Percentiles rank a stretch among this genome's conserved stretches.
Evolutionary conservation across 2,113 vertebrate species (phyloP).

Genomic region (Hassar affinis): DNA sequence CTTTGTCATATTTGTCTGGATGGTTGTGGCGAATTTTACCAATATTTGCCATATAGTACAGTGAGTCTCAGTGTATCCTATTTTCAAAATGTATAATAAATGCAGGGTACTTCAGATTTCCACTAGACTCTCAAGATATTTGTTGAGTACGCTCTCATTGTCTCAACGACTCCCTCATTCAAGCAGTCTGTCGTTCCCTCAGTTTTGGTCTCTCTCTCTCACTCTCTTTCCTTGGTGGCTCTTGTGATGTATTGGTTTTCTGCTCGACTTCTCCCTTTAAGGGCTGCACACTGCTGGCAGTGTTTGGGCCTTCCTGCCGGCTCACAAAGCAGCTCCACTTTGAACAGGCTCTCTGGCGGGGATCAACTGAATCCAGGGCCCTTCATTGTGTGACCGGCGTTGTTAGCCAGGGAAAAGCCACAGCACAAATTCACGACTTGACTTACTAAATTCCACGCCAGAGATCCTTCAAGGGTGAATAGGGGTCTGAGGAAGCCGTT

Average conservation of each 20-base stretch:
- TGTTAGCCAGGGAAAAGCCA: slow-evolving; percentile 54
- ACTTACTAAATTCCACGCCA: slow-evolving; percentile 57
- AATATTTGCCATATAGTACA: not conserved
- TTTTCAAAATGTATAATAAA: not conserved
- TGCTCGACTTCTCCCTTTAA: slow-evolving; percentile 58
- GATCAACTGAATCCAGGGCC: slow-evolving; percentile 56
- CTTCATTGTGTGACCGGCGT: slow-evolving; percentile 51
- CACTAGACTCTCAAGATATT: slow-evolving; percentile 2
- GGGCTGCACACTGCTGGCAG: slow-evolving; percentile 60
- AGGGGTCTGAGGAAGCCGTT: slow-evolving; percentile 49
- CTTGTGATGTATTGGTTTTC: slow-evolving; percentile 61
- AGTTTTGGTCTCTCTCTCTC: slow-evolving; percentile 22
- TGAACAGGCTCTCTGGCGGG: slow-evolving; percentile 52
- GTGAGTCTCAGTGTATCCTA: not conserved
- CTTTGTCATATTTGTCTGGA: not conserved
- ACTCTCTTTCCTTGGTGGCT: slow-evolving; percentile 36
- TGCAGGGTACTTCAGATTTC: not conserved
- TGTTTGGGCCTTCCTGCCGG: slow-evolving; percentile 54
- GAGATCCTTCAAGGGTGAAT: slow-evolving; percentile 48
- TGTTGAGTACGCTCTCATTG: slow-evolving; percentile 23
- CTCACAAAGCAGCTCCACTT: slow-evolving; percentile 56
- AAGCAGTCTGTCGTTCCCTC: slow-evolving; percentile 24
- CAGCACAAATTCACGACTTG: slow-evolving; percentile 57
- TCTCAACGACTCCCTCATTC: slow-evolving; percentile 35
- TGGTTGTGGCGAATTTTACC: not conserved